Conservation (phyloP, 1,140 invertebrate genomes). For the Mylabris phalerata region DNA sequence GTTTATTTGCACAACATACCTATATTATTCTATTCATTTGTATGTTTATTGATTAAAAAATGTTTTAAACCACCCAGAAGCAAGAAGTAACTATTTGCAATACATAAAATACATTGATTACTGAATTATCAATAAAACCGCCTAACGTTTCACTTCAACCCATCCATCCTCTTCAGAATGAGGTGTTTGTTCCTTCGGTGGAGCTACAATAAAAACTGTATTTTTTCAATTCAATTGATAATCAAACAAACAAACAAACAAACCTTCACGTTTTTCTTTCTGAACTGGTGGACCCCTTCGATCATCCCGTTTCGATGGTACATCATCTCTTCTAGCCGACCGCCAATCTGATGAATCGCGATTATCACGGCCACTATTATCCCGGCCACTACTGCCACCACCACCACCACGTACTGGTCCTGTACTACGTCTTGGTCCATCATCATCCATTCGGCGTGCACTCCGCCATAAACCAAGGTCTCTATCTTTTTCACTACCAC, state of each 20-base stretch:
- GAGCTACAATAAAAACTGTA: constrained; percentile 4
- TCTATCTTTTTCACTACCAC: constrained; percentile 8
- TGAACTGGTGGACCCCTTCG: constrained; percentile 13
- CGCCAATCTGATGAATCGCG: constrained; percentile 2
- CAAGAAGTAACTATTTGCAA: too few species aligned
- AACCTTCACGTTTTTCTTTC: constrained; percentile 31
- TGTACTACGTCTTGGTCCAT: constrained; percentile 5
- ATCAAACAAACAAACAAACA: neutral
- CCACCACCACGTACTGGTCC: constrained; percentile 9
- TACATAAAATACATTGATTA: too few species aligned
- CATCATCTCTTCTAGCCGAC: constrained; percentile 4
- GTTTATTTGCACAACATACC: too few species aligned
- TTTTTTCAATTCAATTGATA: neutral
- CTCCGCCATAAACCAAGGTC: constrained; percentile 10
- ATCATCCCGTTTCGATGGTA: constrained; percentile 15
- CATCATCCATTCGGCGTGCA: constrained; percentile 17
- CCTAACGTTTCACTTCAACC: constrained; percentile 4
- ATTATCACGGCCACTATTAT: neutral
- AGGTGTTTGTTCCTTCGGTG: constrained; percentile 1
- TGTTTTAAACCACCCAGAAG: too few species aligned
- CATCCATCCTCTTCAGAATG: constrained; percentile 5
- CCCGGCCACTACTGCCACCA: constrained; percentile 10
- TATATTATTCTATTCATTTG: too few species aligned
- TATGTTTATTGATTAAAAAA: too few species aligned
- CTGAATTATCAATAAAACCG: too few species aligned